A percentile compares a stretch with the other conserved stretches of the same genome.
phyloP scores from a whole-genome alignment of 2,888 invertebrate species.

The Aradus depressus region DNA sequence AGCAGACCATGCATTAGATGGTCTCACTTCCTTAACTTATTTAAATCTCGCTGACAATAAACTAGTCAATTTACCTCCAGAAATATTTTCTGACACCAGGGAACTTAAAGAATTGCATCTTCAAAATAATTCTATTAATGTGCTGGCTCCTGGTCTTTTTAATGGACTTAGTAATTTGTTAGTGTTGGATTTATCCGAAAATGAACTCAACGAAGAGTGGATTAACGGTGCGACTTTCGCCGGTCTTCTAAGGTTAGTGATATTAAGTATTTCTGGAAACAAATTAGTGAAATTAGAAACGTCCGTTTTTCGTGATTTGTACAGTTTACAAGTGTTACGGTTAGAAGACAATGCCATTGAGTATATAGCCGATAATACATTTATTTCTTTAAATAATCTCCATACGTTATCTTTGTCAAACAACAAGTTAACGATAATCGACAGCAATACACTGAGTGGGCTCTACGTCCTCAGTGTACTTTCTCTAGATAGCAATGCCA shows the following conservation, averaged over 20 bases:
- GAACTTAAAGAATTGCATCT: conserved; percentile 69
- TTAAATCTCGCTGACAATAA: conserved; percentile 71
- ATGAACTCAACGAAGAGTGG: conserved; percentile 72
- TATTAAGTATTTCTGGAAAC: conserved; percentile 66
- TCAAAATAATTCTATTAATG: conserved; percentile 70
- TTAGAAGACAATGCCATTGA: conserved; percentile 70
- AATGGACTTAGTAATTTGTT: conserved; percentile 61
- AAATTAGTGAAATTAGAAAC: conserved; percentile 62
- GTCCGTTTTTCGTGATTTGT: conserved; percentile 63
- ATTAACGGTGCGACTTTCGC: conserved; percentile 69
- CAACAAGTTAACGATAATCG: conserved; percentile 63
- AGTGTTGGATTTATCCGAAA: conserved; percentile 64
- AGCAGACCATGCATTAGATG: conserved; percentile 66
- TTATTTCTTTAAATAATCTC: conserved; percentile 62
- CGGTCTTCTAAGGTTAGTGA: conserved; percentile 61
- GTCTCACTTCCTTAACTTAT: conserved; percentile 57
- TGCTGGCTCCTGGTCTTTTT: conserved; percentile 68
- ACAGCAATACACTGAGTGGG: conserved; percentile 64
- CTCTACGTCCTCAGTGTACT: conserved; percentile 62
- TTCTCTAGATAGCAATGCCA: conserved; percentile 68
- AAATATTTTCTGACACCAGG: conserved; percentile 65
- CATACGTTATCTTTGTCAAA: conserved; percentile 71
- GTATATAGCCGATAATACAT: conserved; percentile 64
- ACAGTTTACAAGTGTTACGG: conserved; percentile 66
- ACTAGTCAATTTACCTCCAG: conserved; percentile 66